Conservation (phyloP, 2,888 invertebrate genomes). For the Drosophila fulvimacula region DNA sequence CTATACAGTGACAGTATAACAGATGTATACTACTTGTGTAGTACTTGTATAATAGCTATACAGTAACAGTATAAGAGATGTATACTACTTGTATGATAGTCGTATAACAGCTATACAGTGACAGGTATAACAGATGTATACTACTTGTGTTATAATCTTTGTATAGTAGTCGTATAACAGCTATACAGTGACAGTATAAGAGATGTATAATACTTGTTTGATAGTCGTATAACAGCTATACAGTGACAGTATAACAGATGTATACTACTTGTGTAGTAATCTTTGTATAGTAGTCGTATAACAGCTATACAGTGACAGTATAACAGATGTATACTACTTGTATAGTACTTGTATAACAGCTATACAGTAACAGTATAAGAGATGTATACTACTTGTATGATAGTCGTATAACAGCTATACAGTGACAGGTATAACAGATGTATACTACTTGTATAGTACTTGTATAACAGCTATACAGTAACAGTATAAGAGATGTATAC, state of each 20-base stretch:
- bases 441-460: neutral
- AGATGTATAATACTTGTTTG: neutral
- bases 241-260: neutral
- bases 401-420: conserved; percentile 1
- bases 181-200: neutral
- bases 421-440: neutral
- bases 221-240: neutral
- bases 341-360: conserved; percentile 9
- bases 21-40: neutral
- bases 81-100: neutral
- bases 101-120: neutral
- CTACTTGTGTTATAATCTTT: too few species aligned
- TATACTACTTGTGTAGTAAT: neutral
- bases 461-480: neutral
- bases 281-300: too few species aligned
- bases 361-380: too few species aligned
- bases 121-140: neutral
- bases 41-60: neutral
- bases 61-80: neutral
- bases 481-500: too few species aligned
- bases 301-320: too few species aligned
- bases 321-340: neutral
- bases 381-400: too few species aligned
- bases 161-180: neutral
- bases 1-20: neutral